phyloP scores from a whole-genome alignment of 92 coral and sea anemone genomes.

The Porites rus region DNA sequence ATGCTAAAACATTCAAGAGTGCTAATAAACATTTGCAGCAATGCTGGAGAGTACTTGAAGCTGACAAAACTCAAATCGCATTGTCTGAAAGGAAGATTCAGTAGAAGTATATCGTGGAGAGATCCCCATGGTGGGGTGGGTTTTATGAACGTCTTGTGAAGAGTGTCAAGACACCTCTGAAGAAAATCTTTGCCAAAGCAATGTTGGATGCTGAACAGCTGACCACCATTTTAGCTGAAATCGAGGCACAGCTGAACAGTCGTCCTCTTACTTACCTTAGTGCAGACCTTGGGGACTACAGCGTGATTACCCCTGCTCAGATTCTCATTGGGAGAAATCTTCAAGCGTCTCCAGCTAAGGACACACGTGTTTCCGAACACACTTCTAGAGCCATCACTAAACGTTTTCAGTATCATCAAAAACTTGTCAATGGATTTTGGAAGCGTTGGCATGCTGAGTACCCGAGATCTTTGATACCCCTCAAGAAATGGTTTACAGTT shows the following conservation, averaged over 20 bases:
- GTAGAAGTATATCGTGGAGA: constrained; percentile 33
- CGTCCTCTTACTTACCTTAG: constrained; percentile 23
- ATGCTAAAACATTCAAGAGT: constrained; percentile 57
- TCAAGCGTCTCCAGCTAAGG: constrained; percentile 31
- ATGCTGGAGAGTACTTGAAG: constrained; percentile 38
- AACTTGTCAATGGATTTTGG: constrained; percentile 50
- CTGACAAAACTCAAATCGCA: constrained; percentile 32
- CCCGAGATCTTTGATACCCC: constrained; percentile 37
- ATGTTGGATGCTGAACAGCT: constrained; percentile 50
- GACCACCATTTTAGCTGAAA: too few species aligned
- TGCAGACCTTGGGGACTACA: constrained; percentile 52
- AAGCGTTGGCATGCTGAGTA: constrained; percentile 55
- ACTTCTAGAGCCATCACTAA: constrained; percentile 46
- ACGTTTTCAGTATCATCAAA: constrained; percentile 47
- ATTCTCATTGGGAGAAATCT: constrained; percentile 46
- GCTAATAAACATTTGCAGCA: constrained; percentile 42
- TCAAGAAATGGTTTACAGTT: constrained; percentile 40
- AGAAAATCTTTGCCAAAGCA: constrained; percentile 49
- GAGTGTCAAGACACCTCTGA: constrained; percentile 39
- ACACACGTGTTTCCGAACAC: constrained; percentile 17
- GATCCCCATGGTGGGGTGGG: constrained; percentile 61
- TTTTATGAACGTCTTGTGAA: constrained; percentile 48
- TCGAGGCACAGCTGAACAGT: too few species aligned
- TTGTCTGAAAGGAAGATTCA: constrained; percentile 44
- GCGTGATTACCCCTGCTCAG: constrained; percentile 41